Conservation (phyloP, 2,113 vertebrate genomes). For the Ceyx melanurus region DNA sequence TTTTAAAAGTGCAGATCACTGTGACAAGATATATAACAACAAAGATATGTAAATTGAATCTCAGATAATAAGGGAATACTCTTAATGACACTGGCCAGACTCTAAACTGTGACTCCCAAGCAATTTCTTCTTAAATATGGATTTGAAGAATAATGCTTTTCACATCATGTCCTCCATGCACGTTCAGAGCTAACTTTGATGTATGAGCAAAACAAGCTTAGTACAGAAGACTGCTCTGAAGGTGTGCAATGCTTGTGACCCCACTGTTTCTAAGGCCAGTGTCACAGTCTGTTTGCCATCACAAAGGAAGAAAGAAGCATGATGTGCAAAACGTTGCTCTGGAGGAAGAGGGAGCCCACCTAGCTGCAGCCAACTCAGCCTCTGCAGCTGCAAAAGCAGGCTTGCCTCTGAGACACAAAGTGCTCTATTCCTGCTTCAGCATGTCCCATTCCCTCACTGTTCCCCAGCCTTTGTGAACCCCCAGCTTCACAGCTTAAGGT, state of each 20-base stretch:
- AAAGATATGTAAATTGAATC: background rate
- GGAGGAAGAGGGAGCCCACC: background rate
- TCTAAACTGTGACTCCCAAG: background rate
- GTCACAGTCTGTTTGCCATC: background rate
- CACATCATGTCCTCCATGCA: background rate
- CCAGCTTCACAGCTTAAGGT: background rate
- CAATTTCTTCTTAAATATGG: background rate
- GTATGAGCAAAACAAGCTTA: background rate
- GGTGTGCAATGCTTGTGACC: background rate
- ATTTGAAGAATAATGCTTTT: background rate
- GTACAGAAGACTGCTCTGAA: background rate
- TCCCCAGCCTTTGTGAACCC: background rate
- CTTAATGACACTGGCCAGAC: background rate
- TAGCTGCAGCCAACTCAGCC: background rate
- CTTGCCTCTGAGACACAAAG: background rate
- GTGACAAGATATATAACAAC: background rate
- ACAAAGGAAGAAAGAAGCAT: accelerated
- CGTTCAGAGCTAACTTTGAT: background rate
- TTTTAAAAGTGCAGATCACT: background rate
- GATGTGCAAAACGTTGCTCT: background rate
- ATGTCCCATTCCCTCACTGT: accelerated
- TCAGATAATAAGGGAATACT: background rate
- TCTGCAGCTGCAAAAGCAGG: background rate
- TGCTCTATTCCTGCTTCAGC: background rate
- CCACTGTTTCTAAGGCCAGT: accelerated